Base-by-base conservation (phyloP, 2,888 invertebrate species). In the Odiellus spinosus region DNA sequence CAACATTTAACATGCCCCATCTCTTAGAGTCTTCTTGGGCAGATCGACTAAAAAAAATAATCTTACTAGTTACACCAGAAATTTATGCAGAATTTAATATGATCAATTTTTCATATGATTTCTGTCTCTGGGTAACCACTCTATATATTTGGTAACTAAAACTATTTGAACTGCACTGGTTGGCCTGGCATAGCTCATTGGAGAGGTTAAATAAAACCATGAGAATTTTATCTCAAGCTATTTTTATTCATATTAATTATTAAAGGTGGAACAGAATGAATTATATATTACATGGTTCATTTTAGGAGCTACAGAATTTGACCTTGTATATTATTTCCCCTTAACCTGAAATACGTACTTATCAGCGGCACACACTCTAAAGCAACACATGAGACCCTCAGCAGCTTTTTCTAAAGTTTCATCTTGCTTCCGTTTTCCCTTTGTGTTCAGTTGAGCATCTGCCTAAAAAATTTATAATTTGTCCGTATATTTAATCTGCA, bases 361-460 rank as follows among this genome's bases (percentile, higher is more conserved):
- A 64, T 95, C 93, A 18, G 87, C 87, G 12, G 91, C 90, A 67
- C 93, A 95, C 4, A 93, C 83, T 57, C 93, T 73, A 68, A 95
- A 95, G 66, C 88, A 87, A 3, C 81, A 82, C 76, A 95, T 84
- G 21, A 95, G 70, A 59, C 82, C 79, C 60, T 95, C 93, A 0
- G 93, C 91, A 17, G 91, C 87, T 63, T 88, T 91, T 66, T 93
- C 93, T 45, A 93, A 61, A 35, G 79, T 78, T 64, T 83, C 84
- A 35, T 67, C 67, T 14, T 63, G 66, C 59, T 66, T 53, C 12
- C 49, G 41, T 26, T 56, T 45, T n/a, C 63, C 61, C 49, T 59
- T 63, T 52, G 58, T 59, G 17, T 58, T 56, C 17, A 65, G 60
- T 55, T 65, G 64, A n/a, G 59, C 52, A 63, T 90, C 88, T 20